Percentiles rank a stretch among this genome's conserved stretches.
These are phyloP conservation scores for Anisognathus igniventris DNA, from an alignment of 2,797 vertebrate species.

Conservation along the genomic window DNA sequence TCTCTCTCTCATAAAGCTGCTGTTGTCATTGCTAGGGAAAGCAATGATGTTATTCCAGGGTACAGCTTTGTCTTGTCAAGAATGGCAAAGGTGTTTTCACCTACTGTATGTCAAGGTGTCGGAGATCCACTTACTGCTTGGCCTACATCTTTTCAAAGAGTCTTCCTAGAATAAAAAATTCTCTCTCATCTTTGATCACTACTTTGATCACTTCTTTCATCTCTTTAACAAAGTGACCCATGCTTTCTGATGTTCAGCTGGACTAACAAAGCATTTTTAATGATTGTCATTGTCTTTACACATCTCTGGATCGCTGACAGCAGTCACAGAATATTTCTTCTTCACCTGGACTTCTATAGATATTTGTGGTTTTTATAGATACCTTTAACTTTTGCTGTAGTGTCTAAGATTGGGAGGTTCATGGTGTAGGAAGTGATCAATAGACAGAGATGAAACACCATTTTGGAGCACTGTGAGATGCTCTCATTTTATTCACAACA, in stretches of 20 bases:
- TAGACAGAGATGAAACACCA: background rate
- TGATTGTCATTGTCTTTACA: background rate
- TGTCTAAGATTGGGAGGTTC: background rate
- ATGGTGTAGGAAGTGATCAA: background rate
- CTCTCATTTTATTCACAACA: background rate
- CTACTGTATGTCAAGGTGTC: background rate
- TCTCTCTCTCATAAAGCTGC: background rate
- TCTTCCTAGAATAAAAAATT: constrained; percentile 1
- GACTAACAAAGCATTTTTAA: background rate
- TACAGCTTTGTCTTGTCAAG: background rate
- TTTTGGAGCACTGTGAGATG: background rate
- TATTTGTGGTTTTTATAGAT: background rate
- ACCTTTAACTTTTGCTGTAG: background rate
- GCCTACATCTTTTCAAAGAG: background rate
- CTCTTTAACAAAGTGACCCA: background rate
- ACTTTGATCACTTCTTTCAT: background rate
- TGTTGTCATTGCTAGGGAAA: background rate
- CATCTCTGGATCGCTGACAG: background rate
- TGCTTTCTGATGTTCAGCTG: background rate
- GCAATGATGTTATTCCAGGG: background rate
- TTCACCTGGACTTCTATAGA: background rate
- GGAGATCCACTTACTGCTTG: background rate
- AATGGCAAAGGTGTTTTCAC: constrained; percentile 5
- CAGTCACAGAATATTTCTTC: background rate
- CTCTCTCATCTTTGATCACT: background rate